These are phyloP conservation scores for Caenorhabditis angaria DNA, from an alignment of 2,888 invertebrate genomes.

Conservation along the genomic window DNA sequence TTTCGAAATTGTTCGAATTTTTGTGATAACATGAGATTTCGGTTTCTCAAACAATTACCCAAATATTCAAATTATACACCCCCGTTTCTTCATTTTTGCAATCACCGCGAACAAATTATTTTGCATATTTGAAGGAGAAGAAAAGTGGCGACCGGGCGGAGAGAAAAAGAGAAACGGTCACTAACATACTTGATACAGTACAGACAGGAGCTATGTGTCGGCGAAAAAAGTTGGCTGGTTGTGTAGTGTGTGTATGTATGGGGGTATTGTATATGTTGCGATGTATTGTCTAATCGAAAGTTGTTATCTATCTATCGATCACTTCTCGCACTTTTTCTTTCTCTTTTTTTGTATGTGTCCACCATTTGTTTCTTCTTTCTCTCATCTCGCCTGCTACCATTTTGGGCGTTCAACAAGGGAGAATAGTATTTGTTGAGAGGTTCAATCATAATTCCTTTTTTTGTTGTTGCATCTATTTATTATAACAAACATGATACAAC, in stretches of 20 bases:
- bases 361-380: slow-evolving; percentile 6
- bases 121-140: slow-evolving; percentile 12
- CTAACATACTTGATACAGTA: neutral
- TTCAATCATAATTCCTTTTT: neutral
- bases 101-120: slow-evolving; percentile 6
- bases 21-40: neutral
- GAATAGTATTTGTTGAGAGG: neutral
- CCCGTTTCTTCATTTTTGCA: neutral
- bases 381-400: neutral
- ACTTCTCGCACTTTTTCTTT: slow-evolving; percentile 7
- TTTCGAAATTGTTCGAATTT: no score
- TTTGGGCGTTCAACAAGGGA: neutral
- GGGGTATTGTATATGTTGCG: slow-evolving; percentile 5
- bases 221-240: neutral
- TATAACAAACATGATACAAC: no score
- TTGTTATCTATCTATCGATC: slow-evolving; percentile 12
- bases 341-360: slow-evolving; percentile 1
- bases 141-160: no score
- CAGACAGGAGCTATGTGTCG: neutral
- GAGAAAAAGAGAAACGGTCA: slow-evolving; percentile 6
- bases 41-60: neutral
- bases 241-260: no score
- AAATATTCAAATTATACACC: slow-evolving; percentile 5
- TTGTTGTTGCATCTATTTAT: neutral
- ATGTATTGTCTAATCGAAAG: slow-evolving; percentile 8